These are phyloP conservation scores for Hypercompe scribonia DNA, from an alignment of 2,888 invertebrate species.

Conservation along the genomic window DNA sequence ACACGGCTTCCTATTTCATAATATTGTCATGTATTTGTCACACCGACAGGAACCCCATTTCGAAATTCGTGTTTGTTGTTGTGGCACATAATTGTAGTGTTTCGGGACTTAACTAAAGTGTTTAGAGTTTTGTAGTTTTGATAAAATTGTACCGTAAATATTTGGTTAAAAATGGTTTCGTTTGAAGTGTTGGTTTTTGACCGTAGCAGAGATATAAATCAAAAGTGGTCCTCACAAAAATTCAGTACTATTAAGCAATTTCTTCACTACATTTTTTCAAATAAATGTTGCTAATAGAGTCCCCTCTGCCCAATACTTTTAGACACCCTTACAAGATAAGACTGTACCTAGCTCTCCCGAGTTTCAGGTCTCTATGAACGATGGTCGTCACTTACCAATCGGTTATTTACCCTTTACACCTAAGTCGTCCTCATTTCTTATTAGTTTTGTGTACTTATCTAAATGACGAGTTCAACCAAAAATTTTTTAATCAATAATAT, in stretches of 20 bases:
- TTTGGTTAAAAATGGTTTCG: not conserved
- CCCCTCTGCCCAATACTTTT: too few relatives aligned
- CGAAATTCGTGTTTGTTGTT: not conserved
- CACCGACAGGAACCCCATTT: constrained; percentile 2
- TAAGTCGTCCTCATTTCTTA: not conserved
- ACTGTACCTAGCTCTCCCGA: too few relatives aligned
- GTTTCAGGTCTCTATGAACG: too few relatives aligned
- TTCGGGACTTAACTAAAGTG: not conserved
- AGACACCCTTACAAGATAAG: too few relatives aligned
- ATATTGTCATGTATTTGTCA: constrained; percentile 44
- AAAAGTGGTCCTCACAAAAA: too few relatives aligned
- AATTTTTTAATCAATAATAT: not conserved
- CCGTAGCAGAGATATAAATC: too few relatives aligned
- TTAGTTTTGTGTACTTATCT: not conserved
- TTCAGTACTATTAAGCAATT: too few relatives aligned
- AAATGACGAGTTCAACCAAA: not conserved
- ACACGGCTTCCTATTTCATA: constrained; percentile 48
- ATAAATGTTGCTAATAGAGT: too few relatives aligned
- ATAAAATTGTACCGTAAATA: not conserved
- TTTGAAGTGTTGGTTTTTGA: not conserved
- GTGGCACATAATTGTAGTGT: not conserved
- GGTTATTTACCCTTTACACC: not conserved
- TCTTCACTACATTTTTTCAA: too few relatives aligned
- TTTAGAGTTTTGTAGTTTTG: not conserved
- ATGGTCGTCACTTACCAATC: too few relatives aligned